phyloP scores from a whole-genome alignment of 2,113 vertebrate genomes.

The Pholis gunnellus region DNA sequence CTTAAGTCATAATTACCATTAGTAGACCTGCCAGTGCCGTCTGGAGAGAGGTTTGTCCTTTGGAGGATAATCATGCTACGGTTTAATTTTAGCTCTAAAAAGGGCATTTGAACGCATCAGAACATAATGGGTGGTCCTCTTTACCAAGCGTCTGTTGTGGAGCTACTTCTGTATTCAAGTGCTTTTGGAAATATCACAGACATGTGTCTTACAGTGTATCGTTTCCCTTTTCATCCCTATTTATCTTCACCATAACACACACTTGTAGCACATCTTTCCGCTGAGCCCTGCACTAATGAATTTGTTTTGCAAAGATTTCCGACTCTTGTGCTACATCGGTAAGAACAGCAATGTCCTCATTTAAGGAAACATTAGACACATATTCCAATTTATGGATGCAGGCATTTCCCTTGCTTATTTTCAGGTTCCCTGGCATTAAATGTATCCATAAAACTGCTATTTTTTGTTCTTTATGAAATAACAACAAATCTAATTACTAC shows the following conservation, averaged over 20 bases:
- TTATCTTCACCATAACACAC: neutral
- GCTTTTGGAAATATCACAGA: neutral
- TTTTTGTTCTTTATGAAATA: neutral
- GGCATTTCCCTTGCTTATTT: neutral
- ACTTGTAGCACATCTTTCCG: neutral
- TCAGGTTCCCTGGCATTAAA: neutral
- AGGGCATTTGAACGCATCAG: neutral
- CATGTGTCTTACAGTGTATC: neutral
- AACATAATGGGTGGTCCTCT: constrained; percentile 13
- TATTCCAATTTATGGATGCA: neutral
- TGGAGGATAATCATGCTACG: neutral
- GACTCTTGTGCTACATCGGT: neutral
- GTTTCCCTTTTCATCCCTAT: neutral
- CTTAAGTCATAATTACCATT: constrained; percentile 5
- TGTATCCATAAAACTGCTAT: neutral
- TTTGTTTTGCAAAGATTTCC: neutral
- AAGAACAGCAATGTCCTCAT: neutral
- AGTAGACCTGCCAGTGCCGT: neutral
- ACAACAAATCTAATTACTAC: neutral
- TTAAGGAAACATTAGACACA: neutral
- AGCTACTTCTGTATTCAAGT: neutral
- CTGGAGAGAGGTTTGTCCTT: neutral
- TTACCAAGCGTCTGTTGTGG: neutral
- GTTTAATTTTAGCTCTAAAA: neutral
- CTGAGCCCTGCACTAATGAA: neutral